Evolutionary conservation across 92 coral and sea anemone species (phyloP).

Genomic region (Parazoanthus atlanticus): DNA sequence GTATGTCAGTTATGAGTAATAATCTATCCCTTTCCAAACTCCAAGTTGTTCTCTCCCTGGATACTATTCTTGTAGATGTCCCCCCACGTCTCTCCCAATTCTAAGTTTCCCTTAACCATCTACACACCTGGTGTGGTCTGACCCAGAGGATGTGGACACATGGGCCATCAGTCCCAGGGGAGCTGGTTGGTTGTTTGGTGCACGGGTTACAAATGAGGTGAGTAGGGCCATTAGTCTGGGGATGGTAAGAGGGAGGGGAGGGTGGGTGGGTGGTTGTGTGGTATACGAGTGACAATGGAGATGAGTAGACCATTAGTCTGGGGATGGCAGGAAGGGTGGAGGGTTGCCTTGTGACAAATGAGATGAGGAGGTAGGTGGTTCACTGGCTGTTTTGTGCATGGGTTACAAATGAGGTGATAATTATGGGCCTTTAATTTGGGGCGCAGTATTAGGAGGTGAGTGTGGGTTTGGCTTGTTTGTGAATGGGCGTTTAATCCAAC

Average conservation of each 20-base stretch:
- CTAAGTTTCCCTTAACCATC: conserved; percentile 52
- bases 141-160: conserved; percentile 98
- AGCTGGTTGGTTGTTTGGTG: conserved; percentile 99
- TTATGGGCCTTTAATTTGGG: too few species aligned
- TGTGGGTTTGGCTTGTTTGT: too few species aligned
- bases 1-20: too few species aligned
- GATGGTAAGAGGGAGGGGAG: too few species aligned
- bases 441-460: too few species aligned
- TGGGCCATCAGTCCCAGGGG: conserved; percentile 99
- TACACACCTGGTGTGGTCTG: conserved; percentile 94
- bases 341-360: too few species aligned
- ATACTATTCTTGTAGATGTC: not conserved
- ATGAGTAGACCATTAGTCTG: too few species aligned
- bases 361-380: too few species aligned
- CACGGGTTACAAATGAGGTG: conserved; percentile 95
- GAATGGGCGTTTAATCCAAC: too few species aligned
- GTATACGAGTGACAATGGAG: not conserved
- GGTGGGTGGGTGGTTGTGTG: not conserved
- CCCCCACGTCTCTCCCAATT: not conserved
- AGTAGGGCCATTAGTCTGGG: not conserved
- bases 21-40: not conserved
- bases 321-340: too few species aligned
- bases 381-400: too few species aligned
- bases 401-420: too few species aligned
- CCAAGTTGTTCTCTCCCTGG: not conserved